Evolutionary conservation across 1,140 invertebrate species (phyloP).

Genomic region (Potamilus streckersoni): DNA sequence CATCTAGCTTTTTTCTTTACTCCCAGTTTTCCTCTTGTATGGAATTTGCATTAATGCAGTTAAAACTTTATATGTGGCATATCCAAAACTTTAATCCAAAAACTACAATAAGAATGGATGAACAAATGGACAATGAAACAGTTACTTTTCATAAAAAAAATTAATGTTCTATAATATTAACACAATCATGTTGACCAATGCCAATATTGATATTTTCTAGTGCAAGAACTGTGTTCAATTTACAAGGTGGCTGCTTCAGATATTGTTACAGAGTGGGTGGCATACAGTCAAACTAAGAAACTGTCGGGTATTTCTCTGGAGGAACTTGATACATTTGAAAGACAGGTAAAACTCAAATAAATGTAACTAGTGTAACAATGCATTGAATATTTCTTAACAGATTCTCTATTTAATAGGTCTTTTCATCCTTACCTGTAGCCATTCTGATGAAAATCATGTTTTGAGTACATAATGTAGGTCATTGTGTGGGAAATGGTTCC

Average conservation of each 20-base stretch:
- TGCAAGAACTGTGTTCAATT: conserved; percentile 49
- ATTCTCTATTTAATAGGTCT: not conserved
- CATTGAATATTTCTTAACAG: not conserved
- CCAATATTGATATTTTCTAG: conserved; percentile 30
- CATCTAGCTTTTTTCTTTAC: too few species aligned
- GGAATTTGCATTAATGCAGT: too few species aligned
- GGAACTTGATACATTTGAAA: conserved; percentile 52
- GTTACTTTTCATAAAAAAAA: too few species aligned
- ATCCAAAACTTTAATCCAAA: too few species aligned
- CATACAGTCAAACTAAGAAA: conserved; percentile 49
- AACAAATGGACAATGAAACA: too few species aligned
- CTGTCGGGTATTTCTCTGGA: conserved; percentile 28
- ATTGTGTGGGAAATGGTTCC: too few species aligned
- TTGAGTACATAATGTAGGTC: too few species aligned
- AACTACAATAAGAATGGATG: too few species aligned
- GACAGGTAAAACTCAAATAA: conserved; percentile 43
- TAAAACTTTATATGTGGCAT: too few species aligned
- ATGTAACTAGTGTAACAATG: not conserved
- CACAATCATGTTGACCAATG: not conserved
- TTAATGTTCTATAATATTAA: not conserved
- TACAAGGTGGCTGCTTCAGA: conserved; percentile 47
- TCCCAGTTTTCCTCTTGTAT: too few species aligned
- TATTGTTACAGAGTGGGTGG: conserved; percentile 54
- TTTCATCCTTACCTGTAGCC: too few species aligned
- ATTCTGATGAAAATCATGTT: too few species aligned